phyloP scores from a whole-genome alignment of 92 coral and sea anemone genomes.

The Diadumene lineata region DNA sequence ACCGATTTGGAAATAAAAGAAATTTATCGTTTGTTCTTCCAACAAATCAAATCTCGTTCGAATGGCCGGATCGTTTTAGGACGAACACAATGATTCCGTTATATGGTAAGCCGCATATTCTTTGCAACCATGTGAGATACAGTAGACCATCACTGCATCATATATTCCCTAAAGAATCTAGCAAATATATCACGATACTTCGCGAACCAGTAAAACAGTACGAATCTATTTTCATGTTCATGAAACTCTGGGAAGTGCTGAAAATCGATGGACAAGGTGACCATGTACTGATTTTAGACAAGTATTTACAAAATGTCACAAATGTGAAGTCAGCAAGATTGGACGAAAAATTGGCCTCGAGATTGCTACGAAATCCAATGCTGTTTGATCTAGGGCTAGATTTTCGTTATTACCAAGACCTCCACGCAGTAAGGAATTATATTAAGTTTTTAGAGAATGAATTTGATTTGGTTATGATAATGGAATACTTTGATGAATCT shows the following conservation, averaged over 20 bases:
- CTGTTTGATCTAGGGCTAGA: conserved; percentile 74
- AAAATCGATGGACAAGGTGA: too few species aligned
- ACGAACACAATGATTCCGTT: too few species aligned
- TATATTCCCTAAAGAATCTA: conserved; percentile 58
- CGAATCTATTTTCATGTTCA: conserved; percentile 71
- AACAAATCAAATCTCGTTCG: too few species aligned
- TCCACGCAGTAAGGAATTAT: conserved; percentile 32
- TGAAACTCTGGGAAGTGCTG: too few species aligned
- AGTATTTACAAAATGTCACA: conserved; percentile 17
- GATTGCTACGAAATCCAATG: conserved; percentile 54
- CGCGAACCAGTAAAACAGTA: conserved; percentile 62
- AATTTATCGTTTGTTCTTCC: conserved; percentile 61
- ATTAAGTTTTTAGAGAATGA: conserved; percentile 41
- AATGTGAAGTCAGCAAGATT: conserved; percentile 5
- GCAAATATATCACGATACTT: conserved; percentile 67
- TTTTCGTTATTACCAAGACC: conserved; percentile 40
- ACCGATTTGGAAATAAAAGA: conserved; percentile 59
- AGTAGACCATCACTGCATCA: conserved; percentile 66
- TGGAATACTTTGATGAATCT: conserved; percentile 84
- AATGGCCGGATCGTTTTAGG: too few species aligned
- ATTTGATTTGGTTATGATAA: conserved; percentile 65
- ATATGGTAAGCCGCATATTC: conserved; percentile 57
- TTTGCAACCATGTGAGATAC: conserved; percentile 81
- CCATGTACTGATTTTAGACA: conserved; percentile 30
- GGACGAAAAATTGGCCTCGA: not conserved